Base-by-base conservation (phyloP, 1,140 invertebrate species). In the Sarcophaga bullata region DNA sequence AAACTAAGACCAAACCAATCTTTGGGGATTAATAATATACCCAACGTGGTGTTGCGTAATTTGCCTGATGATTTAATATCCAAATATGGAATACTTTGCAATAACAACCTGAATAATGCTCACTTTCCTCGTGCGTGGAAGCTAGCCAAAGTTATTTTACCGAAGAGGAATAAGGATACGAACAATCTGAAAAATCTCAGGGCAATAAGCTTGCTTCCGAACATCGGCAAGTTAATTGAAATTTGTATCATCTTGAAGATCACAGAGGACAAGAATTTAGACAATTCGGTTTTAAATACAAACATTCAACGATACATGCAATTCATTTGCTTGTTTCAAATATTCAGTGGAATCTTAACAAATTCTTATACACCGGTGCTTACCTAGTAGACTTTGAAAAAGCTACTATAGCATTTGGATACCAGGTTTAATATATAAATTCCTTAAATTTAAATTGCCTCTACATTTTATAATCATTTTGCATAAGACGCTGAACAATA, bases 201-300 rank as follows among this genome's bases (percentile, higher is more conserved):
- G n/a, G 48, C 76, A 49, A 80, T 80, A 13, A 80, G 76, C 49
- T 50, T 80, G 76, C 49, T 52, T n/a, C 76, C 76, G n/a, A 75
- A 75, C 48, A 75, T 75, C 13, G 47, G 73, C 37, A 75, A 75
- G n/a, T 19, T 75, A 0, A 50, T 80, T 52, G 76, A 80, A 80
- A 48, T 80, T 49, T 19, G 37, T 47, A 75, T 25, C 37, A 75
- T 47, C 15, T 10, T 75, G 10, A 75, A 75, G 10, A 47, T 75
- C 10, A 25, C 15, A 15, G 48, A 48, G 13, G 47, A 47, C 9
- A 37, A 15, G 47, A 47, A 37, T 10, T 54, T 54, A 54, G 10
- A 15, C 52, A 54, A 54, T 54, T 54, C 52, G 52, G 52, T 15
- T 54, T 54, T 54, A 54, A 54, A 54, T 54, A 72, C 19, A 72